Percentiles rank a stretch among this genome's conserved stretches.
Conservation (phyloP, 2,888 invertebrate genomes). For the Chymomyza fuscimana region DNA sequence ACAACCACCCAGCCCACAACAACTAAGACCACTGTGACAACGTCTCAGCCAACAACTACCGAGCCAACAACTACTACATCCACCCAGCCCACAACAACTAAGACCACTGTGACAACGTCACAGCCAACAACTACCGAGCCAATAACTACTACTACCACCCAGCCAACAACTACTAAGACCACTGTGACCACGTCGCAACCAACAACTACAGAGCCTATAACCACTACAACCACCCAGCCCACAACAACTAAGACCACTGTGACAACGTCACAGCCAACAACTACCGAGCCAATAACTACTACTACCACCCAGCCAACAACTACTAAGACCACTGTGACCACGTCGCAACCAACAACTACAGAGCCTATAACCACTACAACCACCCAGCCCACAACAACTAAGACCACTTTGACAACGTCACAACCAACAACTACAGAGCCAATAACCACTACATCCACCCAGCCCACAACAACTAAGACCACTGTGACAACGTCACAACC, state of each 20-base stretch:
- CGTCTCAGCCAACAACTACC: background rate
- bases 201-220: background rate
- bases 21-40: background rate
- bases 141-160: background rate
- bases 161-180: background rate
- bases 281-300: background rate
- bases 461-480: conserved; percentile 7
- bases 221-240: background rate
- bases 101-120: background rate
- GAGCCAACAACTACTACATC: background rate
- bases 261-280: background rate
- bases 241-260: background rate
- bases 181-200: background rate
- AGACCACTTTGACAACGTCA: background rate
- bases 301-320: background rate
- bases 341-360: background rate
- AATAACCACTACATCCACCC: background rate
- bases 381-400: background rate
- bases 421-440: background rate
- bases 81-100: background rate
- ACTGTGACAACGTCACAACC: background rate
- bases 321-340: background rate
- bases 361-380: background rate
- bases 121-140: background rate
- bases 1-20: background rate